Evolutionary conservation across 2,113 vertebrate species (phyloP), one percentile per base, ranked within the genome.

Genomic region (Burhinus oedicnemus): DNA sequence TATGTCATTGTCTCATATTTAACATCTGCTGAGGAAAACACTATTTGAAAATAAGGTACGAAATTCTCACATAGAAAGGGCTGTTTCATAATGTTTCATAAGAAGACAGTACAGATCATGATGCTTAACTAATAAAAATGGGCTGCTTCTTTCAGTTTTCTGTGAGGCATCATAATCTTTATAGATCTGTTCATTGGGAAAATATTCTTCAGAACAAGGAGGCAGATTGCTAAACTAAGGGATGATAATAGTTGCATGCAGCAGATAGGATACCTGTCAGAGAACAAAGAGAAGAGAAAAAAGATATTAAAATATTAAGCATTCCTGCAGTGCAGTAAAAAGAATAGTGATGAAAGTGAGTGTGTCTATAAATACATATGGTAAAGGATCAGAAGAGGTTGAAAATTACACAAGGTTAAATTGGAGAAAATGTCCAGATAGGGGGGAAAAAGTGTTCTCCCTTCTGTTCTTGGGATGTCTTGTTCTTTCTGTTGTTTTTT

Each of bases 381-480:
- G 10, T 34, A 71, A 93, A 91, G 42, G 4, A 78, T 68, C 8
- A 26, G 8, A 15, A 90, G 83, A 38, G 5, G 2, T 25, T 58
- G 13, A 93, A 86, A 74, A 65, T 61, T 83, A 42, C 12, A 61
- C 29, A 34, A 65, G 8, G 16, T 64, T 75, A 85, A 74, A 76
- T 61, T 69, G 23, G 6, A 61, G 25, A 86, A 95, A 92, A 77
- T 25, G 3, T 68, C 40, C 45, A 64, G 15, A 72, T 42, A 4
- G 5, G 6, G 5, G 19, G 9, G 0, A 0, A 7, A 21, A 38
- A 27, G 1, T 30, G 4, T 51, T 68, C 23, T 87, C 9, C 12
- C 7, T 49, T 85, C 57, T 55, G 4, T 58, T 78, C 47, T 61
- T 69, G 5, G 55, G 8, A 52, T 57, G 12, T 68, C 30, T 66